Conservation (phyloP, 2,113 vertebrate genomes). For the Bucco capensis region DNA sequence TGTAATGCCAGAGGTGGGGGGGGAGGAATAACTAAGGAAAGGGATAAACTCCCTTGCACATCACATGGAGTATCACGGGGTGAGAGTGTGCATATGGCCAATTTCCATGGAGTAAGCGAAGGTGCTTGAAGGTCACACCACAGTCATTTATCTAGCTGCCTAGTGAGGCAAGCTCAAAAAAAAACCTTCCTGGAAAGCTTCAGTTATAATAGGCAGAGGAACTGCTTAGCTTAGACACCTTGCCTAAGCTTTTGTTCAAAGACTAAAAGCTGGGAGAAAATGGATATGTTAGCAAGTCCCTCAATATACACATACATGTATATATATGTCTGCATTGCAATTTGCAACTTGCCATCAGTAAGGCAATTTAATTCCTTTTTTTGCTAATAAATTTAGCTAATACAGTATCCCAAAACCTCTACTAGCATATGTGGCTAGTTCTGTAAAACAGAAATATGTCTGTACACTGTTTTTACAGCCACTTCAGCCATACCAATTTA, state of each 20-base stretch:
- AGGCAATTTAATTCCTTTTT: background rate
- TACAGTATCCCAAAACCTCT: background rate
- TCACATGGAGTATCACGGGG: background rate
- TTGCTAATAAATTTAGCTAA: background rate
- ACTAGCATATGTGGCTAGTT: background rate
- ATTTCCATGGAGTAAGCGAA: slow-evolving; percentile 27
- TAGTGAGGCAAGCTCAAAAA: background rate
- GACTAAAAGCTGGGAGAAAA: background rate
- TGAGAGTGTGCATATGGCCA: background rate
- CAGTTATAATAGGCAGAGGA: background rate
- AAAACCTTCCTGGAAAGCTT: slow-evolving; percentile 1
- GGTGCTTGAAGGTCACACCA: slow-evolving; percentile 30
- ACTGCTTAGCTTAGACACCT: background rate
- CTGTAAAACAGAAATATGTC: background rate
- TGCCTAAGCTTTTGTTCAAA: background rate
- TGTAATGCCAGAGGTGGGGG: background rate
- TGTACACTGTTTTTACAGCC: background rate
- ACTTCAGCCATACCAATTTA: background rate
- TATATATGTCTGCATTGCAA: background rate
- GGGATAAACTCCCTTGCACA: background rate
- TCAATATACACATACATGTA: background rate
- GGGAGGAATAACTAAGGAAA: background rate
- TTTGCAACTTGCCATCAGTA: background rate
- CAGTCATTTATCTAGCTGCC: slow-evolving; percentile 29
- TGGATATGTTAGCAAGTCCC: background rate